phyloP scores from a whole-genome alignment of 2,888 invertebrate genomes.

The Mesorhabditis spiculigera region DNA sequence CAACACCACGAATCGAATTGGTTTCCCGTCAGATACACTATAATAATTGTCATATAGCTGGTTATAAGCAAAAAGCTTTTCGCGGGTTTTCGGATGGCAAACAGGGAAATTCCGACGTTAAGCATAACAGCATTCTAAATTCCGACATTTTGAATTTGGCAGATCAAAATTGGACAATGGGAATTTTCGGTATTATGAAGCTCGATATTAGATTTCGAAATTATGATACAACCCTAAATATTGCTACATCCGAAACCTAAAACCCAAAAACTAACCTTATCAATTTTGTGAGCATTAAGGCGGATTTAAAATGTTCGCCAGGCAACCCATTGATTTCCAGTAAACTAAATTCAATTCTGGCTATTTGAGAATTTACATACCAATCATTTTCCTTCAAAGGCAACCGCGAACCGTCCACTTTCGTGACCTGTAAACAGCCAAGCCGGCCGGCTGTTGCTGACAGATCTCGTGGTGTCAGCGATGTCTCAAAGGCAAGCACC shows the following conservation, averaged over 20 bases:
- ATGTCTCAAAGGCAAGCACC: slow-evolving; percentile 40
- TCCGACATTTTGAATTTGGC: too few relatives aligned
- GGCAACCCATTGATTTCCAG: slow-evolving; percentile 37
- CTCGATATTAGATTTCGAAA: too few relatives aligned
- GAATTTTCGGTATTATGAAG: too few relatives aligned
- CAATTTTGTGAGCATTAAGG: slow-evolving; percentile 39
- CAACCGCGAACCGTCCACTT: slow-evolving; percentile 39
- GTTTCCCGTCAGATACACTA: slow-evolving; percentile 29
- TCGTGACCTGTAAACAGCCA: slow-evolving; percentile 39
- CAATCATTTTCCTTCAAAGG: slow-evolving; percentile 39
- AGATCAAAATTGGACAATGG: too few relatives aligned
- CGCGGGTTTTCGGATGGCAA: too few relatives aligned
- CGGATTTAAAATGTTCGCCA: slow-evolving; percentile 40
- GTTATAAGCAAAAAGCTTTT: not conserved
- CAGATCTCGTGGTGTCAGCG: slow-evolving; percentile 36
- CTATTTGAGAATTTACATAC: slow-evolving; percentile 13
- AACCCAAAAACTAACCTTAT: slow-evolving; percentile 14
- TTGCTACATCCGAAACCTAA: too few relatives aligned
- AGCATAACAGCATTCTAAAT: too few relatives aligned
- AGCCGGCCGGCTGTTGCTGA: slow-evolving; percentile 31
- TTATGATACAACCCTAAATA: too few relatives aligned
- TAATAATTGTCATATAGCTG: not conserved
- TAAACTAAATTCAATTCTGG: slow-evolving; percentile 23
- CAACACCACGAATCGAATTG: slow-evolving; percentile 39
- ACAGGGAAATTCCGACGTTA: too few relatives aligned